These are phyloP conservation scores for Maniola hyperantus DNA, from an alignment of 2,888 invertebrate genomes.

Conservation along the genomic window DNA sequence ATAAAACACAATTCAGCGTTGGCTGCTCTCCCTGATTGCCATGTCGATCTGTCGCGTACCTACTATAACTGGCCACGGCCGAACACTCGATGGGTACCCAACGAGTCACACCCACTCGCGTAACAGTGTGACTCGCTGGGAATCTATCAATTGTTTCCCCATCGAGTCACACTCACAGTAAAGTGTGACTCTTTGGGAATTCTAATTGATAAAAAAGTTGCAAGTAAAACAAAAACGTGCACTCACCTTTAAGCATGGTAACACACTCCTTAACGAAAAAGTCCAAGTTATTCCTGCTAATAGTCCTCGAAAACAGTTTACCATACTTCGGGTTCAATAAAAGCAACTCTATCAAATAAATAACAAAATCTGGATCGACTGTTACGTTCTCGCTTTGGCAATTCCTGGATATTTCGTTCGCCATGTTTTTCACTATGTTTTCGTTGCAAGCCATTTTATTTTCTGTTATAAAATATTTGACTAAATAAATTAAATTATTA, in stretches of 20 bases:
- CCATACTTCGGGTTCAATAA: slow-evolving; percentile 82
- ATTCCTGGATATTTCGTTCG: slow-evolving; percentile 81
- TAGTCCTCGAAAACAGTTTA: slow-evolving; percentile 69
- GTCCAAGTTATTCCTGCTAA: slow-evolving; percentile 76
- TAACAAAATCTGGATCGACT: slow-evolving; percentile 77
- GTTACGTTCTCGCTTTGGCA: slow-evolving; percentile 67
- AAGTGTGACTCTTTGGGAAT: too few species aligned
- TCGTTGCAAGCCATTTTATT: slow-evolving; percentile 69
- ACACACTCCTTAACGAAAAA: slow-evolving; percentile 80
- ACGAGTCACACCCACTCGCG: too few species aligned
- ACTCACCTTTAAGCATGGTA: slow-evolving; percentile 70
- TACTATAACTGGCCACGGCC: too few species aligned
- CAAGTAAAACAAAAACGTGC: too few species aligned
- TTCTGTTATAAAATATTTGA: neutral
- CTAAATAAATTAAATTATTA: slow-evolving; percentile 3
- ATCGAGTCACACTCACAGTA: too few species aligned
- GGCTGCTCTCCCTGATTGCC: too few species aligned
- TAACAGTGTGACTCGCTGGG: too few species aligned
- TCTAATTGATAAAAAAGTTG: too few species aligned
- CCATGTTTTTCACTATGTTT: slow-evolving; percentile 81
- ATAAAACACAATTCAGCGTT: too few species aligned
- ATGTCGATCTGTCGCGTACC: too few species aligned
- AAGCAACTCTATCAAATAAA: slow-evolving; percentile 78
- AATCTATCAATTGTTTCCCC: too few species aligned
- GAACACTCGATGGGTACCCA: too few species aligned